Evolutionary conservation across 2,888 invertebrate species (phyloP).

Genomic region (Brenthis ino): DNA sequence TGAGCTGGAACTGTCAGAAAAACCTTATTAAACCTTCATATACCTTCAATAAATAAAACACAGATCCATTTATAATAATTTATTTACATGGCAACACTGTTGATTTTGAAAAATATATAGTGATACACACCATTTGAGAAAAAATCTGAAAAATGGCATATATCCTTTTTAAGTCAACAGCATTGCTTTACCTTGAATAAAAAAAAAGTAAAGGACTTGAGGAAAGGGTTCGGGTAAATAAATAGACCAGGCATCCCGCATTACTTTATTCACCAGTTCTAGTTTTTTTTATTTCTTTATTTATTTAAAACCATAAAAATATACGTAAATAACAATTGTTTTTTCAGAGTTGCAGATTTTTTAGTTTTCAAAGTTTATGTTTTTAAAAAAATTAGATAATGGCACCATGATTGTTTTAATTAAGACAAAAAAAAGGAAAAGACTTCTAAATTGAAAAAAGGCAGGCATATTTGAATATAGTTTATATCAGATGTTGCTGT

Average conservation of each 20-base stretch:
- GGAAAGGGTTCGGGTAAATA: slow-evolving; percentile 57
- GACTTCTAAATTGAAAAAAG: slow-evolving; percentile 34
- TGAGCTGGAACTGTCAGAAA: slow-evolving; percentile 67
- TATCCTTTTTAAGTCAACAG: slow-evolving; percentile 11
- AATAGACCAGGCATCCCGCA: slow-evolving; percentile 50
- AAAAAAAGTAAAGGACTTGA: slow-evolving; percentile 38
- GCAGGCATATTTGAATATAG: slow-evolving; percentile 10
- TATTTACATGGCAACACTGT: slow-evolving; percentile 30
- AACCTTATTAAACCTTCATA: slow-evolving; percentile 40
- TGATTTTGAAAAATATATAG: slow-evolving; percentile 17
- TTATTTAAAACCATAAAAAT: slow-evolving; percentile 1
- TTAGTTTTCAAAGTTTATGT: neutral
- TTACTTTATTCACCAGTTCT: slow-evolving; percentile 49
- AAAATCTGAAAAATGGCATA: too few species aligned
- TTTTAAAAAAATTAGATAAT: slow-evolving; percentile 51
- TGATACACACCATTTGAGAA: too few species aligned
- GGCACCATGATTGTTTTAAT: slow-evolving; percentile 64
- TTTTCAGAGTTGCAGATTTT: neutral
- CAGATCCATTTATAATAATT: slow-evolving; percentile 43
- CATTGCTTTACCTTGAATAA: slow-evolving; percentile 16
- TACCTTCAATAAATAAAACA: slow-evolving; percentile 46
- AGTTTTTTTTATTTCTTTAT: slow-evolving; percentile 30
- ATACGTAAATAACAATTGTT: slow-evolving; percentile 9
- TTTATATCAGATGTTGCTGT: slow-evolving; percentile 23
- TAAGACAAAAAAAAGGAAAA: slow-evolving; percentile 33